Evolutionary conservation across 2,113 vertebrate species (phyloP).

Genomic region (Macrotus californicus): DNA sequence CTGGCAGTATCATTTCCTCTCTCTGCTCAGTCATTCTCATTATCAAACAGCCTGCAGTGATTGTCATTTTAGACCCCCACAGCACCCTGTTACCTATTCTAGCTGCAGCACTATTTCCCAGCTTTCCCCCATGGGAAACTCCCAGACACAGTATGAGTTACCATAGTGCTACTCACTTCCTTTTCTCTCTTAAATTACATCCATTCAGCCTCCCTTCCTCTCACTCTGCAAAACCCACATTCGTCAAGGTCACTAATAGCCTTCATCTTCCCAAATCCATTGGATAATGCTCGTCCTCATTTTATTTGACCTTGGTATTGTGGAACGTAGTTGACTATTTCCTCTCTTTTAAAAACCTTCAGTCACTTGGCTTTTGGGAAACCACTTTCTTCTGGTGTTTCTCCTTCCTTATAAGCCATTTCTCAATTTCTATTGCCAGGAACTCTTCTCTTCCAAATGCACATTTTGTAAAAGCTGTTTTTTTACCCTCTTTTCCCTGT

Average conservation of each 20-base stretch:
- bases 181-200: not conserved
- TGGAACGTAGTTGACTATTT: not conserved
- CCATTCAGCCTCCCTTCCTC: not conserved
- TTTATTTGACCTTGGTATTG: not conserved
- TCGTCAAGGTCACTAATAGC: not conserved
- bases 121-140: not conserved
- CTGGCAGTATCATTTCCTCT: not conserved
- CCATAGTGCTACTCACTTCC: not conserved
- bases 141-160: not conserved
- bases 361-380: not conserved
- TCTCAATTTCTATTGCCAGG: not conserved
- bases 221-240: not conserved
- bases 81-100: too few relatives aligned
- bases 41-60: not conserved
- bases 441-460: not conserved
- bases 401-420: not conserved
- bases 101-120: not conserved
- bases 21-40: not conserved
- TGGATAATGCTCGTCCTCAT: not conserved
- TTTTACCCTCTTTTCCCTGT: not conserved
- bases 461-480: not conserved
- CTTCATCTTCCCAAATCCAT: not conserved
- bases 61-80: not conserved
- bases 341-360: not conserved
- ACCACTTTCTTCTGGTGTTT: not conserved